phyloP scores from a whole-genome alignment of 2,113 vertebrate species.

The Urocynchramus pylzowi region DNA sequence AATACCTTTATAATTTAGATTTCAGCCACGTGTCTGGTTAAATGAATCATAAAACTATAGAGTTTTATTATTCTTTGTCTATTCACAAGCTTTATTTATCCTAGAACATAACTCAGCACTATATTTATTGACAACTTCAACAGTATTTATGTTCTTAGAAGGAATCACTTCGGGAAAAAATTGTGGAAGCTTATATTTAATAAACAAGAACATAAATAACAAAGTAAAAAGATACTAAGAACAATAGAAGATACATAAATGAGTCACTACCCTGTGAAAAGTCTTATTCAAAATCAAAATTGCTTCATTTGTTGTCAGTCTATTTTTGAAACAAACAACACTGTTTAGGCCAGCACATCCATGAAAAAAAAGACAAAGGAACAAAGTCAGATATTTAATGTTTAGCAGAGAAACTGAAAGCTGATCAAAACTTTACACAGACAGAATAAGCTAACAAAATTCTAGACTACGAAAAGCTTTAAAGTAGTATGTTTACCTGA shows the following conservation, averaged over 20 bases:
- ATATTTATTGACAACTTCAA: not conserved
- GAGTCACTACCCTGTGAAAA: not conserved
- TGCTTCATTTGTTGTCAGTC: not conserved
- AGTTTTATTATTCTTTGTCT: not conserved
- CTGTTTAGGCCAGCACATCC: not conserved
- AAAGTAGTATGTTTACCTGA: not conserved
- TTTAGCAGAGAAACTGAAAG: not conserved
- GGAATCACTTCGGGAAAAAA: not conserved
- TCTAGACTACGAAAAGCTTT: not conserved
- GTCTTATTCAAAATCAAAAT: not conserved
- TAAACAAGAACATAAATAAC: not conserved
- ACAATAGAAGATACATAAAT: not conserved
- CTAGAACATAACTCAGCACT: not conserved
- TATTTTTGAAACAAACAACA: not conserved
- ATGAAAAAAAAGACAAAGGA: not conserved
- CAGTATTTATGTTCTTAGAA: not conserved
- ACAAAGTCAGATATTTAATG: not conserved
- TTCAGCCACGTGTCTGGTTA: not conserved
- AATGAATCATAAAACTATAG: not conserved
- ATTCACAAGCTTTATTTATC: not conserved
- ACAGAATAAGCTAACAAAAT: not conserved
- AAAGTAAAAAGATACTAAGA: not conserved
- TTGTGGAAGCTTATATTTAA: not conserved
- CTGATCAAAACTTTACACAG: not conserved
- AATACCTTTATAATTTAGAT: not conserved